Evolutionary conservation across 2,888 invertebrate species (phyloP).

Genomic region (Norana najaformis): DNA sequence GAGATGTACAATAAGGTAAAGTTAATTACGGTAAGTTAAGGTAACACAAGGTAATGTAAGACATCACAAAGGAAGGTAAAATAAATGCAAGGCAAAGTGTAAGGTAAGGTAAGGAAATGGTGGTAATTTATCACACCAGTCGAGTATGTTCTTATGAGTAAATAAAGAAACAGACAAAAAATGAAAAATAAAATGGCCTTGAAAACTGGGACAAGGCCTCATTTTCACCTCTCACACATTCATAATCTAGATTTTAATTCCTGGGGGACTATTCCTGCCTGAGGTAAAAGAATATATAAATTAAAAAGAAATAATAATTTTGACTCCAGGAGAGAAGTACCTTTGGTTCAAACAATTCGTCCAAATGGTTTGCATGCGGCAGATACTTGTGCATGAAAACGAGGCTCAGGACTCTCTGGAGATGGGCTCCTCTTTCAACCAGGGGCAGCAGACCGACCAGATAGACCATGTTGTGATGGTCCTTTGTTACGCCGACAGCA

Average conservation of each 20-base stretch:
- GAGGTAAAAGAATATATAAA: not conserved
- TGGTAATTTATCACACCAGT: no score
- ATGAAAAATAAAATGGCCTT: no score
- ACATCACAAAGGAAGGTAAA: no score
- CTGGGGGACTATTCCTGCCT: not conserved
- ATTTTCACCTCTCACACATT: not conserved
- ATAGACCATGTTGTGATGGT: constrained; percentile 19
- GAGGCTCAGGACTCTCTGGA: not conserved
- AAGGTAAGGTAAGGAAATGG: no score
- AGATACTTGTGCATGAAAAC: constrained; percentile 14
- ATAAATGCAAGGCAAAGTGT: no score
- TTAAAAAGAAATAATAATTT: not conserved
- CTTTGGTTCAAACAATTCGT: not conserved
- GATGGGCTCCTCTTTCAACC: not conserved
- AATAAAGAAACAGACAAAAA: no score
- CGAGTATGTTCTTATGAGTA: no score
- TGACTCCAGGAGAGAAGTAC: not conserved
- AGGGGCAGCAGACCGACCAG: not conserved
- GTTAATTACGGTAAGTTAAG: no score
- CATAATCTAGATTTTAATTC: not conserved
- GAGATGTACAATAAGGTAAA: no score
- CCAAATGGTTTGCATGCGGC: not conserved
- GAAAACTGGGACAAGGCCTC: no score
- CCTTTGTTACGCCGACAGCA: not conserved
- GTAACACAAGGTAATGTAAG: no score